Conservation (phyloP, 2,888 invertebrate species). For the Athrips mouffetella region DNA sequence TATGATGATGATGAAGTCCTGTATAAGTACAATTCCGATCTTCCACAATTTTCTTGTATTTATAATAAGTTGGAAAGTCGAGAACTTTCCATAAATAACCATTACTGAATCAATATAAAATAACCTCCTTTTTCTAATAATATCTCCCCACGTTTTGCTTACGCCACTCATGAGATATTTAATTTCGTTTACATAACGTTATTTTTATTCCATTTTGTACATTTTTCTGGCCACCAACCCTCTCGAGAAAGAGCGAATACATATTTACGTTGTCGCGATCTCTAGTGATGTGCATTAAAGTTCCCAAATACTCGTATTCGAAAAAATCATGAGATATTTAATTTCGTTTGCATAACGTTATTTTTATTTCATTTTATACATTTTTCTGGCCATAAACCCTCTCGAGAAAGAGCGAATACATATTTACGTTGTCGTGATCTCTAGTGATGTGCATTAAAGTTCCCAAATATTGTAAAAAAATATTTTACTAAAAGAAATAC, state of each 20-base stretch:
- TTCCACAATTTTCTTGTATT: no score
- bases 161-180: conserved; percentile 9
- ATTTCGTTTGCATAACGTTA: conserved; percentile 9
- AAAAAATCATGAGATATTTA: conserved; percentile 12
- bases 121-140: no score
- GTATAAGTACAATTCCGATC: no score
- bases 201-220: conserved; percentile 14
- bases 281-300: conserved; percentile 5
- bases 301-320: no score
- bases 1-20: no score
- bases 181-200: conserved; percentile 9
- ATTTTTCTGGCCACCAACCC: conserved; percentile 11
- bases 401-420: conserved; percentile 20
- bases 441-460: no score
- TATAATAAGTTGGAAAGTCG: no score
- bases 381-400: conserved; percentile 11
- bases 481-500: no score
- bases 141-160: neutral
- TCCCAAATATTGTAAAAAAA: no score
- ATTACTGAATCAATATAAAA: no score
- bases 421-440: conserved; percentile 20
- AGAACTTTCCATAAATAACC: no score
- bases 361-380: conserved; percentile 13
- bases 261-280: conserved; percentile 22
- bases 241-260: conserved; percentile 18